A percentile compares a stretch with the other conserved stretches of the same genome.
Conservation (phyloP, 23 tunicate species). For the Ascidia mentula region DNA sequence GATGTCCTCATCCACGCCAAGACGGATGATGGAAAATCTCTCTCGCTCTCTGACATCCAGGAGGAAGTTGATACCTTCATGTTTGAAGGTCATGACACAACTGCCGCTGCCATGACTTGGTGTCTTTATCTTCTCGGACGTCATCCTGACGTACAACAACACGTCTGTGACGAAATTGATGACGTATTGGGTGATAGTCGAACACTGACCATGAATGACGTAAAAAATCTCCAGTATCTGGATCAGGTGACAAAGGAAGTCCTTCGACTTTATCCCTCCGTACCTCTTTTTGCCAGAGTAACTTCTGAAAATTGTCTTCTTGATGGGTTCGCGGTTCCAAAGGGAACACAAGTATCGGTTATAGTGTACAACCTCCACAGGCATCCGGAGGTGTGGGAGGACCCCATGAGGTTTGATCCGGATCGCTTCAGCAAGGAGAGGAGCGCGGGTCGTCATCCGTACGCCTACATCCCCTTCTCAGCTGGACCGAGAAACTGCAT, state of each 20-base stretch:
- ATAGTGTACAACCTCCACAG: slow-evolving; percentile 17
- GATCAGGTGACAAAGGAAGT: slow-evolving; percentile 51
- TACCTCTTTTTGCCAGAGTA: slow-evolving; percentile 27
- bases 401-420: slow-evolving; percentile 44
- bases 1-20: slow-evolving; percentile 71
- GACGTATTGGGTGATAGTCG: slow-evolving; percentile 31
- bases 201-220: slow-evolving; percentile 25
- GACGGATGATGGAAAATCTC: slow-evolving; percentile 61
- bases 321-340: slow-evolving; percentile 38
- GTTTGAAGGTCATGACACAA: slow-evolving; percentile 99
- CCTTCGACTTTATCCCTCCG: slow-evolving; percentile 46
- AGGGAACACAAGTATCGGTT: slow-evolving; percentile 18
- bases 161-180: slow-evolving; percentile 75
- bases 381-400: slow-evolving; percentile 29
- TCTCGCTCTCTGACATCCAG: slow-evolving; percentile 77
- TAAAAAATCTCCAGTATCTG: slow-evolving; percentile 35
- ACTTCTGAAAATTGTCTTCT: slow-evolving; percentile 20
- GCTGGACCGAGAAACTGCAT: slow-evolving; percentile 73
- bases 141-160: slow-evolving; percentile 68
- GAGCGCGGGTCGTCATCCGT: slow-evolving; percentile 37
- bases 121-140: slow-evolving; percentile 68
- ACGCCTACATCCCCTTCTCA: slow-evolving; percentile 48
- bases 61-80: slow-evolving; percentile 99
- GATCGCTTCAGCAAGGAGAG: slow-evolving; percentile 44
- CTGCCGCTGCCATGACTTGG: slow-evolving; percentile 99